Conservation (phyloP, 1,140 invertebrate species). For the Trichonephila inaurata region DNA sequence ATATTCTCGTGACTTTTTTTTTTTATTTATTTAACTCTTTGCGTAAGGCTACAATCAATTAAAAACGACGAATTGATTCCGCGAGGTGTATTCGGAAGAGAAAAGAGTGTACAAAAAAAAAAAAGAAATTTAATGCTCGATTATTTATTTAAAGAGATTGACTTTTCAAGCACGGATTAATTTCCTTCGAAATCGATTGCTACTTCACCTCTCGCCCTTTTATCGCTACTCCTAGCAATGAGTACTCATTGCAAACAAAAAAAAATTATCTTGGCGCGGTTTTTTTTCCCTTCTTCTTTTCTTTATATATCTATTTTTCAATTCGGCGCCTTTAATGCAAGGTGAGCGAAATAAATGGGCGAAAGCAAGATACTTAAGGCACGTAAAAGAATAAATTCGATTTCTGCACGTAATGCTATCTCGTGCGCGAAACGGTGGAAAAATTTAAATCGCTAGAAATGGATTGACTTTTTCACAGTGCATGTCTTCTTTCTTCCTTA, state of each 20-base stretch:
- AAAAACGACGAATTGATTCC: not conserved
- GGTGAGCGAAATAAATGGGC: not conserved
- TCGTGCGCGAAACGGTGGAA: not conserved
- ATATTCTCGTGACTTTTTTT: not conserved
- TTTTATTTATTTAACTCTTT: not conserved
- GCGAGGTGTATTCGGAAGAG: not conserved
- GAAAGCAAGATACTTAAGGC: constrained; percentile 12
- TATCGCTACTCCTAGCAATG: not conserved
- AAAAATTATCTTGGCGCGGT: not conserved
- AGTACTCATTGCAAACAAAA: not conserved
- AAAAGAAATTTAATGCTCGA: not conserved
- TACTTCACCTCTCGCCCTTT: not conserved
- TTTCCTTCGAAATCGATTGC: not conserved
- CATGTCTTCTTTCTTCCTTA: not conserved
- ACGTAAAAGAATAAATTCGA: constrained; percentile 17
- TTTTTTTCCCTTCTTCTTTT: not conserved
- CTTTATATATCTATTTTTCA: not conserved
- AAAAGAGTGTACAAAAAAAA: not conserved
- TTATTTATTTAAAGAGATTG: not conserved
- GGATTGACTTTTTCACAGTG: constrained; percentile 10
- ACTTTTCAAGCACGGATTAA: not conserved
- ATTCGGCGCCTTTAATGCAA: not conserved
- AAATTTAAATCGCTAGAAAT: constrained; percentile 32
- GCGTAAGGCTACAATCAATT: not conserved
- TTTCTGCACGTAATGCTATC: not conserved